Evolutionary conservation across 2,113 vertebrate genomes (phyloP), one percentile per base, ranked within the genome.

Genomic region (Copsychus sechellarum): DNA sequence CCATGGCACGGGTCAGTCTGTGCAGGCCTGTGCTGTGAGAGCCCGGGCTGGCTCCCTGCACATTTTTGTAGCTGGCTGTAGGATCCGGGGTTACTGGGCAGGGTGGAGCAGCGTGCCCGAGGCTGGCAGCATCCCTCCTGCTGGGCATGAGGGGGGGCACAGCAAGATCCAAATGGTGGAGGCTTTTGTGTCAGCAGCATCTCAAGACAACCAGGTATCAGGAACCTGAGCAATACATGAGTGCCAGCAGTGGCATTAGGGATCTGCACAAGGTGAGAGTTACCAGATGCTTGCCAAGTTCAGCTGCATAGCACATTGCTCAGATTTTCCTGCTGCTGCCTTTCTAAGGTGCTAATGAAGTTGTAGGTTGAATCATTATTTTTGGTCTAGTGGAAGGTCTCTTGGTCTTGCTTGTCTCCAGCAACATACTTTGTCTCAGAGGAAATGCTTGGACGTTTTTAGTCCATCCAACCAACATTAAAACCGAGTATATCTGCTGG

Each of bases 11-110:
- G 33, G 21, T 57, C 14, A 16, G 45, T 12, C 21, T 50, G 29
- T 16, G 29, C 40, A 1, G 0, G 45, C 11, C 21, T 50, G 29
- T 16, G 29, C 36, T 2, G 0, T 76, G 58, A 34, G 29, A 25
- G 31, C 51, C 33, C 47, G 40, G 29, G 53, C 64, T 48, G n/a
- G n/a, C 29, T 66, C 17, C 34, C 47, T 3, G 3, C 56, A 43
- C 64, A 18, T 33, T 43, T 50, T 14, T 9, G 8, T 3, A 26
- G 31, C 45, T 67, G 84, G 31, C 47, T 4, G 0, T 12, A 1
- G 34, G 12, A 29, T 15, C 29, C 0, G 0, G 38, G 17, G 26
- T 36, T 43, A 3, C 77, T 65, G 0, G 5, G 16, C 45, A 54
- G 47, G 0, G 0, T 38, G 40, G 6, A 12, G 57, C 56, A 26